Conservation (phyloP, 2,888 invertebrate species). For the Coleophora deauratella region DNA sequence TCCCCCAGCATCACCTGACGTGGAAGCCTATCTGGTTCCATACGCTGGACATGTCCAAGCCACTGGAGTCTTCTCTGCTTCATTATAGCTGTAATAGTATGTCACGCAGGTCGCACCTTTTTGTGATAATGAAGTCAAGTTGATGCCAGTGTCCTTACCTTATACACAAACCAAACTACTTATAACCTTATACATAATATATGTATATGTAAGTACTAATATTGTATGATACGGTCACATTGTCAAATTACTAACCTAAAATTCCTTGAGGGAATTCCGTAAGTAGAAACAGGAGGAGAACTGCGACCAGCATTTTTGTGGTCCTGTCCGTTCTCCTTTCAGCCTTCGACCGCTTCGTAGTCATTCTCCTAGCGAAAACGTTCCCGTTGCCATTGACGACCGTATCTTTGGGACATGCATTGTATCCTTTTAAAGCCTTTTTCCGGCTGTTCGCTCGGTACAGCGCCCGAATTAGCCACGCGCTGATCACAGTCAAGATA, state of each 20-base stretch:
- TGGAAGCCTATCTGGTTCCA: too few species aligned
- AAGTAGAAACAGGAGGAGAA: constrained; percentile 87
- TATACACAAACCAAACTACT: too few species aligned
- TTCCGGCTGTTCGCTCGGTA: constrained; percentile 81
- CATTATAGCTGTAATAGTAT: too few species aligned
- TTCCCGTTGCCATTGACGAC: constrained; percentile 52
- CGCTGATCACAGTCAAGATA: constrained; percentile 82
- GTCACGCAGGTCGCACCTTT: too few species aligned
- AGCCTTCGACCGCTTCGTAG: constrained; percentile 56
- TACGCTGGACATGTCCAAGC: too few species aligned
- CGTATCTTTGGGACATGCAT: constrained; percentile 49
- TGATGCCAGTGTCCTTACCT: too few species aligned
- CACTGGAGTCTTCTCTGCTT: too few species aligned
- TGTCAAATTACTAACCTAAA: constrained; percentile 60
- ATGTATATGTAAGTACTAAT: too few species aligned
- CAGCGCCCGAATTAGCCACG: constrained; percentile 81
- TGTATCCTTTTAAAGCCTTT: constrained; percentile 71
- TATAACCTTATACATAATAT: too few species aligned
- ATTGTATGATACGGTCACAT: too few species aligned
- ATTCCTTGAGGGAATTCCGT: constrained; percentile 92
- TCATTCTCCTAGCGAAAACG: constrained; percentile 45
- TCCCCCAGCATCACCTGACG: too few species aligned
- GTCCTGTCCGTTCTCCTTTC: constrained; percentile 81
- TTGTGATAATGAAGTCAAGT: too few species aligned
- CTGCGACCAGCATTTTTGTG: constrained; percentile 91